phyloP scores from a whole-genome alignment of 2,113 vertebrate species.

The Thryonomys swinderianus region DNA sequence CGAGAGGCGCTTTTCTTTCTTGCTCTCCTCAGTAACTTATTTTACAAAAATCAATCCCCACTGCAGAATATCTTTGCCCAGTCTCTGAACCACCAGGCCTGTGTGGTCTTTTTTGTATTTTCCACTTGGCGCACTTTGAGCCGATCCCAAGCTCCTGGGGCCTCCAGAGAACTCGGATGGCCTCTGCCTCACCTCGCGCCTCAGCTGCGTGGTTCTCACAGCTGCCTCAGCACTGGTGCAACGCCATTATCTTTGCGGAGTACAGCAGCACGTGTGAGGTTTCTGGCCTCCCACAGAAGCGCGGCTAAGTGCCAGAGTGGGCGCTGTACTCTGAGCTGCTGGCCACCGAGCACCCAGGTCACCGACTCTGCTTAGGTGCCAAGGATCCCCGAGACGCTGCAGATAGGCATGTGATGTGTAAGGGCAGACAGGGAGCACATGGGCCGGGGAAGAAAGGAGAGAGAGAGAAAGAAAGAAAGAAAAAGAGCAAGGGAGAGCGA shows the following conservation, averaged over 20 bases:
- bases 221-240: rapidly evolving
- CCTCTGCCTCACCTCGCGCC: neutral
- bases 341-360: conserved; percentile 74
- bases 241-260: neutral
- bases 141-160: neutral
- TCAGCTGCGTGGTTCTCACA: rapidly evolving
- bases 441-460: neutral
- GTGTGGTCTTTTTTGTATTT: neutral
- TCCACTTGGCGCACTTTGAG: neutral
- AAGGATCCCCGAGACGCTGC: neutral
- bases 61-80: neutral
- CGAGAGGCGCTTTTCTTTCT: neutral
- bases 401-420: conserved; percentile 20
- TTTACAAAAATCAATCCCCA: neutral
- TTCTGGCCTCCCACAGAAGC: neutral
- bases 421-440: neutral
- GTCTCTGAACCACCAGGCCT: neutral
- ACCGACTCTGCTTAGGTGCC: conserved; percentile 66
- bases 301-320: neutral
- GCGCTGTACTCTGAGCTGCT: neutral
- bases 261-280: neutral
- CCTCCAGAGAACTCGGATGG: neutral
- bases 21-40: neutral
- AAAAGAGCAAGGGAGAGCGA: conserved; percentile 24
- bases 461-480: neutral